Conservation (phyloP, 1,140 invertebrate species). For the Drosophila pseudoananassae region DNA sequence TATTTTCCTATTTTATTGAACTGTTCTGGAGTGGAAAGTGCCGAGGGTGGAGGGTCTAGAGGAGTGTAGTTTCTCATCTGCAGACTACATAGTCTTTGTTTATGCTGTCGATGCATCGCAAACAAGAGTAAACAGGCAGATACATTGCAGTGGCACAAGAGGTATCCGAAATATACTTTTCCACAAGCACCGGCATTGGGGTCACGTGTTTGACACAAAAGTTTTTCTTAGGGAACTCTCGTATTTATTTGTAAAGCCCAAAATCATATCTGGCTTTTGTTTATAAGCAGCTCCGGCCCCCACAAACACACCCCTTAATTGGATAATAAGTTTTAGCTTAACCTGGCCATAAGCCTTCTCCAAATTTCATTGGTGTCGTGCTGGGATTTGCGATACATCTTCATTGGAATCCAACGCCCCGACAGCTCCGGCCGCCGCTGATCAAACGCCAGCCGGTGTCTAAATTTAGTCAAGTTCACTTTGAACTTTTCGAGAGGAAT, state of each 20-base stretch:
- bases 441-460: constrained; percentile 40
- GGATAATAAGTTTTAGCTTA: background rate
- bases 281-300: constrained; percentile 1
- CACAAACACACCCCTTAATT: background rate
- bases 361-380: constrained; percentile 32
- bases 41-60: background rate
- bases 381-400: constrained; percentile 54
- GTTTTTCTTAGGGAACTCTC: background rate
- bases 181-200: background rate
- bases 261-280: constrained; percentile 2
- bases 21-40: constrained; percentile 12
- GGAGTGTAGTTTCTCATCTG: constrained; percentile 34
- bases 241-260: background rate
- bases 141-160: constrained; percentile 4
- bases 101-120: constrained; percentile 38
- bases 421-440: constrained; percentile 13
- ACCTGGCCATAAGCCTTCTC: constrained; percentile 1
- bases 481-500: constrained; percentile 62
- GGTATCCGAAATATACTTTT: constrained; percentile 9
- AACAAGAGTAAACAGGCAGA: constrained; percentile 41
- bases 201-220: constrained; percentile 15
- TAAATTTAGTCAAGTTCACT: constrained; percentile 55
- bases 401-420: constrained; percentile 34
- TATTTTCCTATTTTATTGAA: constrained; percentile 79
- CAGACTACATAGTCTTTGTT: constrained; percentile 33